Base-by-base conservation (phyloP, 2,888 invertebrate genomes). In the Drosophila robusta region DNA sequence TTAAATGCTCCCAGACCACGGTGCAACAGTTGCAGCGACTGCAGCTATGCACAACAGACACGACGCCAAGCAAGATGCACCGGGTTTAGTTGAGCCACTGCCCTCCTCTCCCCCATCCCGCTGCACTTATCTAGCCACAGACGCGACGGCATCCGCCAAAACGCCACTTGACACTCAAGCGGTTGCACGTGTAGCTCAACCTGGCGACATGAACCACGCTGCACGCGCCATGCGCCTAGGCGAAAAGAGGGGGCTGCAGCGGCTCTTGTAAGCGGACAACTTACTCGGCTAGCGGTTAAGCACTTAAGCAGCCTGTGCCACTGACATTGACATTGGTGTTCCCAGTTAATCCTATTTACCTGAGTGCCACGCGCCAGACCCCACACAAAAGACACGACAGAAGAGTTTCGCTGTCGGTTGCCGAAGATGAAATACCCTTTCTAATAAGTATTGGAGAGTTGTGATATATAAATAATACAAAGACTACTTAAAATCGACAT, bases 121-220 rank as follows among this genome's bases (percentile, higher is more conserved):
- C 38, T 50, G 22, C 45, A 4, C 9, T 39, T 7, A 12, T 56
- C 45, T 55, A 38, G 49, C 42, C 44, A 38, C 42, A 64, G 75
- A 22, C 71, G 71, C 75, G 69, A 12, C 60, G 65, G 76, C 70
- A 75, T 78, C 75, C 86, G 78, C 75, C 60, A 61, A 67, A 65
- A 56, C 64, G 56, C 61, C 72, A 75, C 87, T 80, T 64, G 81
- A 70, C 85, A 87, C 65, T 87, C 70, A 81, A 84, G 70, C 72
- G 67, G 36, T 52, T 66, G 78, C 85, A 80, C 84, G 60, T 74
- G 72, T 44, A 44, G 38, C 65, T 54, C n/a, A 50, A 54, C 49
- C 67, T 49, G 57, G 24, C 55, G 50, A 77, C 55, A 69, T 47
- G 45, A 39, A 42, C 56, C 44, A 26, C 34, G 34, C 34, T 34